These are phyloP conservation scores for Synergus japonicus DNA, from an alignment of 2,888 invertebrate genomes.

Conservation along the genomic window DNA sequence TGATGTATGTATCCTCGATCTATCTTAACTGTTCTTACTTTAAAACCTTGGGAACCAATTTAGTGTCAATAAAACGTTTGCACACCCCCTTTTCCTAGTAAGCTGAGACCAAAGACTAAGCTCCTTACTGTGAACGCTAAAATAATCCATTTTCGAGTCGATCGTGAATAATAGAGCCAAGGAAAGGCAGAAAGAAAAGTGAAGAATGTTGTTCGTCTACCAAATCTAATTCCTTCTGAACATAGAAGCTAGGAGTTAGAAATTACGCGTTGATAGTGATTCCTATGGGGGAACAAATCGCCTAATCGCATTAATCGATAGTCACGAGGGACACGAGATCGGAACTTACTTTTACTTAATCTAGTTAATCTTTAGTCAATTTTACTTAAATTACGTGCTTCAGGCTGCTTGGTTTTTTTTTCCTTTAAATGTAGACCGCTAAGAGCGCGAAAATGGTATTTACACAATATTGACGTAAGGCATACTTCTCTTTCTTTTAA, in stretches of 20 bases:
- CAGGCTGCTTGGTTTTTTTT: conserved; percentile 58
- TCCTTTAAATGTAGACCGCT: conserved; percentile 58
- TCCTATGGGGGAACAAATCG: conserved; percentile 7
- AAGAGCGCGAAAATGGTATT: conserved; percentile 52
- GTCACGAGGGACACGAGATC: conserved; percentile 50
- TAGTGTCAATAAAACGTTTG: conserved; percentile 33
- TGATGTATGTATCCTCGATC: not conserved
- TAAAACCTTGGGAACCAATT: not conserved
- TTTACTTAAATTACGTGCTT: conserved; percentile 60
- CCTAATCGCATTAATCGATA: not conserved
- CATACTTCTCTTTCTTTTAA: not conserved
- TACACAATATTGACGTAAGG: conserved; percentile 18
- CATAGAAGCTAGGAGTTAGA: not conserved
- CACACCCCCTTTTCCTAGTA: not conserved
- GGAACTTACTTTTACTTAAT: conserved; percentile 56
- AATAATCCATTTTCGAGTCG: conserved; percentile 33
- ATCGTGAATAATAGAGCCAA: conserved; percentile 23
- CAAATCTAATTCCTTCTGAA: conserved; percentile 8
- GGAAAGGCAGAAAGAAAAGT: conserved; percentile 11
- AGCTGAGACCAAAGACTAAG: conserved; percentile 9
- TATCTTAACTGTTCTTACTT: not conserved
- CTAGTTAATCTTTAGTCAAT: conserved; percentile 53
- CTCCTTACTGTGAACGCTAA: conserved; percentile 8
- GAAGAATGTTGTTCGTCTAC: conserved; percentile 14
- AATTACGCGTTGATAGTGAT: conserved; percentile 32